Evolutionary conservation across 53 echinoderm and acorn worm species (phyloP), one percentile per base, ranked within the genome.

Genomic region (Henricia sp.): DNA sequence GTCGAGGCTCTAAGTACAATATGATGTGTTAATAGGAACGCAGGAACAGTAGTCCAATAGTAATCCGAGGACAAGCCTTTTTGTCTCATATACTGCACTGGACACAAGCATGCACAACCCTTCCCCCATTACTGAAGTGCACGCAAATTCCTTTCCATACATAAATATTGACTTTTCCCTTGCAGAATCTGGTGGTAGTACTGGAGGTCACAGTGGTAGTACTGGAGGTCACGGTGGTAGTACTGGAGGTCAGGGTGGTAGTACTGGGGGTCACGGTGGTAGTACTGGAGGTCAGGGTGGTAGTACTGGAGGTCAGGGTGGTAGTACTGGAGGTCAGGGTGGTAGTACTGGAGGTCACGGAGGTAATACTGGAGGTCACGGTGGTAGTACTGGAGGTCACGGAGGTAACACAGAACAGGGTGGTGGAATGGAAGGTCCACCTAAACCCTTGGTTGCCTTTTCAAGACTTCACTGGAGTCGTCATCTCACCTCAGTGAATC

Each of bases 401-500:
- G 38, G 72, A 48, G 60, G 48, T 72, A 34, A 70, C 54, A 4
- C 60, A 73, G 37, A 39, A 59, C 26, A 82, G 56, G 87, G 58
- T 74, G 71, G 48, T 83, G 57, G 76, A 57, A 19, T 12, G 67
- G 50, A 74, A 67, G 58, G 91, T 37, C 41, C 60, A 32, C 24
- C 55, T 25, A 44, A 41, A 63, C 43, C 32, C 10, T 17, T 30
- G 6, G 78, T 77, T 8, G 46, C 46, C 46, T 77, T 77, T 33
- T 38, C 29, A 29, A 77, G 48, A 9, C 34, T 77, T 32, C 60
- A 48, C 32, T 77, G 78, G 78, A 32, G 46, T 19, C 60, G 82
- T 3, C 60, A 12, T 37, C 3, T 37, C 19, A 67, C 19, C 8
- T 46, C 36, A 0, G 3, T 71, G 37, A 41, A 21, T 17, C n/a